phyloP scores from a whole-genome alignment of 2,113 vertebrate species.

The Chrysemys picta region DNA sequence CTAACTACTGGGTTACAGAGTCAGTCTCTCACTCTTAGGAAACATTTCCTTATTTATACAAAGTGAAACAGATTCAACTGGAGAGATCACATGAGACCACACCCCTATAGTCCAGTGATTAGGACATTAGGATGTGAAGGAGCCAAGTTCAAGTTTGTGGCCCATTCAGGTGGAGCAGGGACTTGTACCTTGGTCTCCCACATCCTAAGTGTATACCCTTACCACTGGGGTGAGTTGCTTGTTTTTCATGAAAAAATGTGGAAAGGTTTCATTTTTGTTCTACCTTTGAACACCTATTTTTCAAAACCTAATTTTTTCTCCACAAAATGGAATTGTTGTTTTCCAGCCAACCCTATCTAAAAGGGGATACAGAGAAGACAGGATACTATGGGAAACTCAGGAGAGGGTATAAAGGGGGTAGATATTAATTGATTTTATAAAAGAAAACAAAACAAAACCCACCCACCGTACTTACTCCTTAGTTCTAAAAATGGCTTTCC shows the following conservation, averaged over 20 bases:
- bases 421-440: background rate
- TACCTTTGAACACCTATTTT: too few relatives aligned
- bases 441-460: background rate
- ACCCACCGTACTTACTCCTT: background rate
- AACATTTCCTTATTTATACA: background rate
- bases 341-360: background rate
- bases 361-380: rapidly evolving
- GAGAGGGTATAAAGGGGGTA: background rate
- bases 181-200: too few relatives aligned
- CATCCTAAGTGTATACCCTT: too few relatives aligned
- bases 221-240: too few relatives aligned
- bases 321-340: too few relatives aligned
- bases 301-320: too few relatives aligned
- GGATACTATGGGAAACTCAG: background rate
- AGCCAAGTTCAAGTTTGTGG: background rate
- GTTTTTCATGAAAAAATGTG: too few relatives aligned
- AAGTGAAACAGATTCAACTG: background rate
- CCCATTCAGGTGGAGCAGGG: too few relatives aligned
- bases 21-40: background rate
- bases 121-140: background rate
- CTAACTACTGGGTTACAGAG: background rate
- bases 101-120: background rate
- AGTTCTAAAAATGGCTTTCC: background rate
- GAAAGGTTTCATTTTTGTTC: too few relatives aligned
- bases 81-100: background rate